Base-by-base conservation (phyloP, 2,797 vertebrate genomes). In the Argya squamiceps region DNA sequence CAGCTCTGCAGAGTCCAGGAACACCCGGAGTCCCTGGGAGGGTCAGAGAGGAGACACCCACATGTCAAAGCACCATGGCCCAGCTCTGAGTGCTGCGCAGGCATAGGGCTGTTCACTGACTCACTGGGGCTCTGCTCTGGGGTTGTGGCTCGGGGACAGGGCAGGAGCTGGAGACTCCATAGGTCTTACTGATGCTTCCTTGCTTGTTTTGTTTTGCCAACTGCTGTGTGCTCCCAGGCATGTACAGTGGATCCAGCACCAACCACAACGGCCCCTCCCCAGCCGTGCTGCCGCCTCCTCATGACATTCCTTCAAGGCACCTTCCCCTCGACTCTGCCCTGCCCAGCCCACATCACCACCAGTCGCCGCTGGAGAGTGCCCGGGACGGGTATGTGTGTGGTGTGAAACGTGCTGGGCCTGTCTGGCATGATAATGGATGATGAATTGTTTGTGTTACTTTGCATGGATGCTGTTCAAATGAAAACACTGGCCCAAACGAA, bases 301-400 rank as follows among this genome's bases (percentile, higher is more conserved):
- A 98, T 0, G 98, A 99, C 43, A 95, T 99, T 88, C 96, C 98
- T 69, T 96, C 98, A 63, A 98, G 98, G 71, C 98, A 98, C 74
- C 98, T 98, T 90, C 96, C 98, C 8, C 97, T 99, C 78, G 99
- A 99, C 62, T 97, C 98, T 2, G 93, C 98, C 94, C 98, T 98
- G 50, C 59, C 98, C 96, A 98, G 98, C 93, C 97, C 98, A 64
- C 99, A 99, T 3, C 98, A 97, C 88, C 99, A 99, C 76, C 98
- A 99, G 97, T 98, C 99, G 26, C 98, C 98, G 4, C 90, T 99
- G 97, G 99, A 99, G 59, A 97, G 97, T 77, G 77, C 98, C 46
- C 98, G 98, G 96, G 99, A 99, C 4, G 98, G 99, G 99, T 99
- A 98, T 58, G 99, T 98, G 89, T 77, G 37, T 18, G 56, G 53